These are phyloP conservation scores for Nycticorax nycticorax DNA, from an alignment of 2,113 vertebrate genomes.

Conservation along the genomic window DNA sequence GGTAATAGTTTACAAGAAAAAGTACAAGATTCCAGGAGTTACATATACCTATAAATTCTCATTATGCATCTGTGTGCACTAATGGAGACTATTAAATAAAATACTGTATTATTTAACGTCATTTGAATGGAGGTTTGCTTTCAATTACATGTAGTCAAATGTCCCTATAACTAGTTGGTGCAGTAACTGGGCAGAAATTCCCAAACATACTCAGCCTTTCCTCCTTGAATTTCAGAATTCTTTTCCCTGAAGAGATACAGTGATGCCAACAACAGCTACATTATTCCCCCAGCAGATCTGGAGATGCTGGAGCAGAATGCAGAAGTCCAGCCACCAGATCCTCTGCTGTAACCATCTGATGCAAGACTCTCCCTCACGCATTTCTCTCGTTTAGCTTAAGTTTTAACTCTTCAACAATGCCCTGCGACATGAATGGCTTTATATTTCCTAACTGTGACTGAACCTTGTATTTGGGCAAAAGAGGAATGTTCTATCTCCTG, in stretches of 20 bases:
- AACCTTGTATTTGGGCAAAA: neutral
- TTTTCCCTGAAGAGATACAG: neutral
- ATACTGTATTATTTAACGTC: neutral
- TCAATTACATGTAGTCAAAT: neutral
- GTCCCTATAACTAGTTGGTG: neutral
- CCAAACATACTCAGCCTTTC: neutral
- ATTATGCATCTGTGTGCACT: neutral
- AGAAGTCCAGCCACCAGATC: neutral
- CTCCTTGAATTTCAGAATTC: neutral
- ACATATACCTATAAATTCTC: neutral
- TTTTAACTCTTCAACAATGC: neutral
- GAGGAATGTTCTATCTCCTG: neutral
- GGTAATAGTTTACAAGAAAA: neutral
- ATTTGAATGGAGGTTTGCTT: neutral
- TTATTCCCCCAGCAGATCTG: neutral
- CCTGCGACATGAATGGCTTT: neutral
- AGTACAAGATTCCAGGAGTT: neutral
- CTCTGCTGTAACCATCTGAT: neutral
- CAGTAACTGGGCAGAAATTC: neutral
- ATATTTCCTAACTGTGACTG: neutral
- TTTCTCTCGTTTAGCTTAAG: neutral
- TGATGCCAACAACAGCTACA: neutral
- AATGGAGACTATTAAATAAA: neutral
- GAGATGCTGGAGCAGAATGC: neutral
- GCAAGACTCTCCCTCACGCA: neutral